Conservation (phyloP, 2,797 vertebrate genomes). For the Hemitrygon akajei region DNA sequence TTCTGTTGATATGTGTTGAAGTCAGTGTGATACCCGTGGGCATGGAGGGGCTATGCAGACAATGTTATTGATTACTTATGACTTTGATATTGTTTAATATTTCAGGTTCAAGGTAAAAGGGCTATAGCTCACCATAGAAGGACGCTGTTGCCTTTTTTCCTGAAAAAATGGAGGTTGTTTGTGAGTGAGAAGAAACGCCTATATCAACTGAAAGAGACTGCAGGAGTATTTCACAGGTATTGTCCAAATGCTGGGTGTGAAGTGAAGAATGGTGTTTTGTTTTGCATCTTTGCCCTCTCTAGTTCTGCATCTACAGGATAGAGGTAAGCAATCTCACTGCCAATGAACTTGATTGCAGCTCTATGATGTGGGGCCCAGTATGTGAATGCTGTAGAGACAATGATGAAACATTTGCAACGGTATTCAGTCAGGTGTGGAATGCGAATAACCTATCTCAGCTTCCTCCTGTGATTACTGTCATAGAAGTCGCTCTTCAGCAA, state of each 20-base stretch:
- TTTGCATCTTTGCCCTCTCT: background rate
- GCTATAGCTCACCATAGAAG: slow-evolving; percentile 44
- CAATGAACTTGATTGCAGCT: too few relatives aligned
- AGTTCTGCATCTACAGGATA: background rate
- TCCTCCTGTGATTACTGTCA: too few relatives aligned
- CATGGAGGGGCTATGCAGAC: too few relatives aligned
- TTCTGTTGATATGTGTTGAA: too few relatives aligned
- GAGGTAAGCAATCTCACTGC: background rate
- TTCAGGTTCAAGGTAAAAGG: slow-evolving; percentile 45
- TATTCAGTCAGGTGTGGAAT: too few relatives aligned
- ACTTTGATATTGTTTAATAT: background rate
- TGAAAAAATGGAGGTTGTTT: slow-evolving; percentile 45
- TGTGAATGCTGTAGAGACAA: too few relatives aligned
- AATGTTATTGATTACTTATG: background rate
- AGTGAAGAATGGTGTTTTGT: background rate
- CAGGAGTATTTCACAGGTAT: slow-evolving; percentile 49
- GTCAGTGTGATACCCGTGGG: background rate
- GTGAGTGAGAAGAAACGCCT: slow-evolving; percentile 38
- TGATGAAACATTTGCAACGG: too few relatives aligned
- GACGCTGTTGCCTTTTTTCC: slow-evolving; percentile 43
- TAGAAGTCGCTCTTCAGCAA: too few relatives aligned
- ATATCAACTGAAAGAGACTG: slow-evolving; percentile 36
- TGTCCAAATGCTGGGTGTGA: background rate
- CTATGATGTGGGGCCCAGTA: too few relatives aligned
- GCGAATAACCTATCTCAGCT: too few relatives aligned